Percentiles rank a stretch among this genome's conserved stretches.
phyloP scores from a whole-genome alignment of 2,888 invertebrate species.

The Carabus problematicus region DNA sequence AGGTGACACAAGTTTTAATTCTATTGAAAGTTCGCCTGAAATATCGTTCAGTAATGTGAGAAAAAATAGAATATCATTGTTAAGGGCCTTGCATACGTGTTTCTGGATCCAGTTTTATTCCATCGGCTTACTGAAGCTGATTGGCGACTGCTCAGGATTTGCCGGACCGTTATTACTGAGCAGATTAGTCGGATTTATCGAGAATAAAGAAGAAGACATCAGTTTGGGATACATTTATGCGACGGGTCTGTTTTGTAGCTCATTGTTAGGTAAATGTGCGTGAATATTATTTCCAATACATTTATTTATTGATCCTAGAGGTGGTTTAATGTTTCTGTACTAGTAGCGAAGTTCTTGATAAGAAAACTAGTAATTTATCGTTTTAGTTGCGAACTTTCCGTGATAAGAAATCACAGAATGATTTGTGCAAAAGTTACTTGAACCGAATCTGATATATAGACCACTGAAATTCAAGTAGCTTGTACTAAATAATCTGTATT shows the following conservation, averaged over 20 bases:
- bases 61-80: slow-evolving; percentile 62
- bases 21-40: slow-evolving; percentile 36
- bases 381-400: background rate
- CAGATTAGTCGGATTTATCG: slow-evolving; percentile 79
- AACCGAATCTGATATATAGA: too few species aligned
- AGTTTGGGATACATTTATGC: slow-evolving; percentile 73
- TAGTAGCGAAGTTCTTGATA: slow-evolving; percentile 1
- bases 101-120: slow-evolving; percentile 85
- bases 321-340: too few species aligned
- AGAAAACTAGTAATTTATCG: background rate
- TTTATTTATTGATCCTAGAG: too few species aligned
- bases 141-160: slow-evolving; percentile 85
- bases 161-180: slow-evolving; percentile 89
- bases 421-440: slow-evolving; percentile 47
- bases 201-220: slow-evolving; percentile 72
- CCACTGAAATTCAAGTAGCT: too few species aligned
- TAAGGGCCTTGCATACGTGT: slow-evolving; percentile 74
- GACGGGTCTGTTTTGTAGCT: slow-evolving; percentile 68
- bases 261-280: slow-evolving; percentile 73
- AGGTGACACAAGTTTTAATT: slow-evolving; percentile 10
- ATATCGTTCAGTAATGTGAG: slow-evolving; percentile 43
- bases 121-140: slow-evolving; percentile 82
- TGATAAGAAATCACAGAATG: slow-evolving; percentile 59
- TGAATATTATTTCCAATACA: slow-evolving; percentile 15
- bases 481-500: too few species aligned